Conservation (phyloP, 2,888 invertebrate species). For the Epinotia nisella region DNA sequence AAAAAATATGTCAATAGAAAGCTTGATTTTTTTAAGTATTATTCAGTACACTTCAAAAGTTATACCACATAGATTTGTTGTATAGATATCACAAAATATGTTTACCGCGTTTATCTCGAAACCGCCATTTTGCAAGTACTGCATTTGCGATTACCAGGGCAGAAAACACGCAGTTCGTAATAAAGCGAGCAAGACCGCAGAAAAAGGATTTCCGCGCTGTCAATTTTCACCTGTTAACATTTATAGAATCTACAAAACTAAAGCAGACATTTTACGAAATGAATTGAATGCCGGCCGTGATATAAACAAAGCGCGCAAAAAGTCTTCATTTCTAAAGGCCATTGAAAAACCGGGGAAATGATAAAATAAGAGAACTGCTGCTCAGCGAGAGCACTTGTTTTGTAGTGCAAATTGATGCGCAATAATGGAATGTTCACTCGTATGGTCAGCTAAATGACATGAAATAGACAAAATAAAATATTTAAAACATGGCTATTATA, state of each 20-base stretch:
- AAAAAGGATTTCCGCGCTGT: background rate
- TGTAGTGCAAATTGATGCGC: constrained; percentile 13
- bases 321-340: constrained; percentile 31
- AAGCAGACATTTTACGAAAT: constrained; percentile 21
- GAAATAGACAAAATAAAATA: no score
- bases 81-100: no score
- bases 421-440: constrained; percentile 18
- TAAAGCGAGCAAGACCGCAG: background rate
- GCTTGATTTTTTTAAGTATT: no score
- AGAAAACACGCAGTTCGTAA: background rate
- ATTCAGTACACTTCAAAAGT: no score
- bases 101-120: no score
- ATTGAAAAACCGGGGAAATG: constrained; percentile 31
- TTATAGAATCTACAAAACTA: constrained; percentile 9
- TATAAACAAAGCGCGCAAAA: constrained; percentile 26
- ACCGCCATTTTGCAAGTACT: no score
- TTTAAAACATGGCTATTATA: no score
- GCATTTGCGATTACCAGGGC: no score
- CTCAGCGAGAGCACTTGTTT: constrained; percentile 1
- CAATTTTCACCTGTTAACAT: background rate
- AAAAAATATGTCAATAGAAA: no score
- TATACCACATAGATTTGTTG: no score
- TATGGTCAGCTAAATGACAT: background rate
- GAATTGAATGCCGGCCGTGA: constrained; percentile 21
- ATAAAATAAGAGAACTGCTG: constrained; percentile 25